Evolutionary conservation across 2,888 invertebrate species (phyloP).

Genomic region (Standfussiana lucernea): DNA sequence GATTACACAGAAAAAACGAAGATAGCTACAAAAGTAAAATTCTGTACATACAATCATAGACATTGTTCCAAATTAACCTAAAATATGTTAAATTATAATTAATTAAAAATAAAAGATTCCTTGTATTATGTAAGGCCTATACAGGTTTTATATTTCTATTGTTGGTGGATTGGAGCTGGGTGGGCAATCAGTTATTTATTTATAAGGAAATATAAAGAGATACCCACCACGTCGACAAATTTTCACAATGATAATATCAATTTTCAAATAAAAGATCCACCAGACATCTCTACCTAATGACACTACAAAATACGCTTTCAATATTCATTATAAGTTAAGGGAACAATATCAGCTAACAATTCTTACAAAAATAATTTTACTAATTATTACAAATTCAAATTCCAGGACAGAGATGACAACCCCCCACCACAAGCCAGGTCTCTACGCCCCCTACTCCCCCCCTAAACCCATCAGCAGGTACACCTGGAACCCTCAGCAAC

Average conservation of each 20-base stretch:
- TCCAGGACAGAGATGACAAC: conserved; percentile 83
- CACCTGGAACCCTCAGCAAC: conserved; percentile 73
- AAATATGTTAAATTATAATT: too few species aligned
- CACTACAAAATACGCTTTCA: not conserved
- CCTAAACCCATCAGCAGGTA: conserved; percentile 81
- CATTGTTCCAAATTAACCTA: too few species aligned
- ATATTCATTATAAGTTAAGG: not conserved
- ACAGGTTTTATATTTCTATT: not conserved
- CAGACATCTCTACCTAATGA: not conserved
- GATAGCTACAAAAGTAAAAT: too few species aligned
- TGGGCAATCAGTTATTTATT: not conserved
- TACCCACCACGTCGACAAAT: not conserved
- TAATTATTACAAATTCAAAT: conserved; percentile 51
- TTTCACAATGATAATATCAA: not conserved
- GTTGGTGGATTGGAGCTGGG: not conserved
- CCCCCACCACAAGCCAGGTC: conserved; percentile 87
- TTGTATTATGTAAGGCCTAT: too few species aligned
- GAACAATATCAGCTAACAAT: not conserved
- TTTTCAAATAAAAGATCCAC: not conserved
- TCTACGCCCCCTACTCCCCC: conserved; percentile 89
- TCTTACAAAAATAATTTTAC: not conserved
- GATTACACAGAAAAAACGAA: too few species aligned
- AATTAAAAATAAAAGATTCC: too few species aligned
- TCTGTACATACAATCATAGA: too few species aligned
- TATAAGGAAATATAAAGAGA: not conserved